Evolutionary conservation across 2,888 invertebrate genomes (phyloP).

Genomic region (Rhogogaster chlorosoma): DNA sequence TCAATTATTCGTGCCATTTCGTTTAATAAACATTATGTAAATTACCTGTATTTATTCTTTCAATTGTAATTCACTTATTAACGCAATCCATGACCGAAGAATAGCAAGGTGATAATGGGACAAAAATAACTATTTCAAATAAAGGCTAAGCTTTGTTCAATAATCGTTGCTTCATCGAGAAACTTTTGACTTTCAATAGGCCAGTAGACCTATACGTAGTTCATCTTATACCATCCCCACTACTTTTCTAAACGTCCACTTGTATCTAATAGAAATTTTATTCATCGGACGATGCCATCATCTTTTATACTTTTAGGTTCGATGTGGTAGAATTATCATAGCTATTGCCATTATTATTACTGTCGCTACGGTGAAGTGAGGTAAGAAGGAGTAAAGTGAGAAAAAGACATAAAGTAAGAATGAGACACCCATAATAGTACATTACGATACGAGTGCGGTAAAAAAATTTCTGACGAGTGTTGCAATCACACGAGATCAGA

Average conservation of each 20-base stretch:
- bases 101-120: neutral
- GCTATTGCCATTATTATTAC: neutral
- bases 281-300: neutral
- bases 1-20: neutral
- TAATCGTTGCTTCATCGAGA: neutral
- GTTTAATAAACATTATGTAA: neutral
- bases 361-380: neutral
- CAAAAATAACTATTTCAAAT: neutral
- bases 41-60: neutral
- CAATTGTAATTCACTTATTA: neutral
- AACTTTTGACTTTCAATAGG: neutral
- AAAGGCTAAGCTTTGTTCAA: neutral
- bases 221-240: neutral
- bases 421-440: no score
- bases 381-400: neutral
- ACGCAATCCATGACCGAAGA: neutral
- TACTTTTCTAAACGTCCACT: neutral
- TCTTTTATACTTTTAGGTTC: neutral
- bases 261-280: neutral
- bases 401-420: neutral
- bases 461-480: no score
- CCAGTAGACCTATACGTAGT: neutral
- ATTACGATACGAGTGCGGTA: no score
- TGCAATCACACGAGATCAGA: no score
- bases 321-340: neutral